Base-by-base conservation (phyloP, 2,113 vertebrate genomes). In the Menidia beryllina region DNA sequence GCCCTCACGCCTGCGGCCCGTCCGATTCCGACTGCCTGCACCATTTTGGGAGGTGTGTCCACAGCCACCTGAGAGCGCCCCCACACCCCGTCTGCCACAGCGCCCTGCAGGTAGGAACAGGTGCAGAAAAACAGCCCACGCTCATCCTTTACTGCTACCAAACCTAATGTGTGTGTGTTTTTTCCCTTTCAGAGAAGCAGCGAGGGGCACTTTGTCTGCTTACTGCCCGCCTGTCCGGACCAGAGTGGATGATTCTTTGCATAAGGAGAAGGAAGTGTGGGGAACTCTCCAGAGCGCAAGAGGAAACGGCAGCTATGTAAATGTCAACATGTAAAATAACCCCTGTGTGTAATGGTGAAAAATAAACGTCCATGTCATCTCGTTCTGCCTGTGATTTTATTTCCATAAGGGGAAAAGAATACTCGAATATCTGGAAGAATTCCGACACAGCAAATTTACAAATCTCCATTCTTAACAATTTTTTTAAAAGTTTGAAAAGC, bases 41-140 rank as follows among this genome's bases (percentile, higher is more conserved):
- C 7, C 91, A 19, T 65, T 93, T 90, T 24, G 92, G 93, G 9
- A 87, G 72, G 62, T 93, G 93, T 79, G 86, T 91, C 50, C 89
- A 72, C 69, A 66, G 61, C 19, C 88, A 91, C 62, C 75, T 94
- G 62, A 64, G 41, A 10, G 62, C 70, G 6, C 21, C 51, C 25
- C 83, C 64, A 4, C 47, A 36, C 7, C 51, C 71, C 1, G 34
- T 77, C 2, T 90, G 86, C 72, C 83, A 91, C 68, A 86, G 76
- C 24, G 81, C 87, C 77, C 63, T 90, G 5, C 88, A 92, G 88
- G 93, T 93, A 27, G 38, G 24, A 47, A 11, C 6, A 24, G 30
- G 0, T 23, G 13, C 3, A n/a, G 8, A 19, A 20, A 11, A 34
- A 47, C 14, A 11, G n/a, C 2, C 24, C 8, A 11, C 38, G 26